Conservation (phyloP, 2,797 vertebrate genomes). For the Pteronotus mesoamericanus region DNA sequence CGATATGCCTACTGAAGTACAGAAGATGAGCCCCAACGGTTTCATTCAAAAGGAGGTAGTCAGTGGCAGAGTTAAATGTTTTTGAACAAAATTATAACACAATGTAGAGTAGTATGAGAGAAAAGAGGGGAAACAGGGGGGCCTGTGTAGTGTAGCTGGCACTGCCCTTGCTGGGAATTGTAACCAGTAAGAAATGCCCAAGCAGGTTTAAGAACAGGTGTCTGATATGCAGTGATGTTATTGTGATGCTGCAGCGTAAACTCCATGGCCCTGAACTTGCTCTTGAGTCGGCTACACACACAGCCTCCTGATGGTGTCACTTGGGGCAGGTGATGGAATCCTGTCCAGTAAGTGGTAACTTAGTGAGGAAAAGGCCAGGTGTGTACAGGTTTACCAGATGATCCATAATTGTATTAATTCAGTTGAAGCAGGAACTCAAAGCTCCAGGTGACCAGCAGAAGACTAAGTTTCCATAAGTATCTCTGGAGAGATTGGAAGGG, state of each 20-base stretch:
- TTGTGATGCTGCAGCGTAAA: not conserved
- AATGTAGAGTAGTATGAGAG: not conserved
- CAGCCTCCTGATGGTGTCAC: not conserved
- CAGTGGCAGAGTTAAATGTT: not conserved
- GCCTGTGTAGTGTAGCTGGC: not conserved
- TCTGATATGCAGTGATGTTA: not conserved
- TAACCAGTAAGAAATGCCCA: not conserved
- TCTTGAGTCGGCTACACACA: not conserved
- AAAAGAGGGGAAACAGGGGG: not conserved
- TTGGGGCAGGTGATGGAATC: not conserved
- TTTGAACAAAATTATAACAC: not conserved
- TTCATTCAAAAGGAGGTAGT: not conserved
- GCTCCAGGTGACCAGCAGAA: not conserved
- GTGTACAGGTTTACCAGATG: not conserved
- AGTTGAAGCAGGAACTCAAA: not conserved
- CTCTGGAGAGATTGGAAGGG: not conserved
- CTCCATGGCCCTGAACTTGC: not conserved
- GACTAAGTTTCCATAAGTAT: not conserved
- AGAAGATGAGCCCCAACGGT: not conserved
- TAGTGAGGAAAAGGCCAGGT: not conserved
- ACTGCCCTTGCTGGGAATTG: not conserved
- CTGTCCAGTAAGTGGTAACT: not conserved
- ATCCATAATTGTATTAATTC: not conserved
- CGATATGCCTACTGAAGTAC: not conserved
- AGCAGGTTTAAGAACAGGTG: not conserved